Evolutionary conservation across 2,797 vertebrate genomes (phyloP).

Genomic region (Phylloscopus collybita): DNA sequence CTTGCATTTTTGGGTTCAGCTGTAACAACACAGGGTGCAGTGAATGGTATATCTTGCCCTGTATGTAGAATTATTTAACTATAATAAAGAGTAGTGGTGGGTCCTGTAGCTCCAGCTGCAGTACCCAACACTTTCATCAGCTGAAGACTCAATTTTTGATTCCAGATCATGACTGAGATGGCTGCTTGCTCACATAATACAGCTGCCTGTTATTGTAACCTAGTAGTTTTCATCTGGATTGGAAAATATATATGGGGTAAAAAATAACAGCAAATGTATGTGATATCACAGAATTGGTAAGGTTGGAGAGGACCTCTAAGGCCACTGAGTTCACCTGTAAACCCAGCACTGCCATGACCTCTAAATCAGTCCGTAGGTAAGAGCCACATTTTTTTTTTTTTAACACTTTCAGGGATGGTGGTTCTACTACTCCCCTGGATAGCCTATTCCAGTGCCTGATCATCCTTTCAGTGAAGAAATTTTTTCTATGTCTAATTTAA

Average conservation of each 20-base stretch:
- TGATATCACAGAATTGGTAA: neutral
- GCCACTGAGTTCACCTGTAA: neutral
- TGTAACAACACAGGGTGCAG: neutral
- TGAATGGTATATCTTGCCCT: neutral
- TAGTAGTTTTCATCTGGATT: neutral
- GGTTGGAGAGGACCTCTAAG: neutral
- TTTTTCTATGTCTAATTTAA: neutral
- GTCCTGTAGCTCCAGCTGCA: neutral
- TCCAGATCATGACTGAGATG: neutral
- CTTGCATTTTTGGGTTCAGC: neutral
- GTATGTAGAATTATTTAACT: neutral
- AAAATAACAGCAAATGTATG: neutral
- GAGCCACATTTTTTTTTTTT: neutral
- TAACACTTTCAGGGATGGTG: neutral
- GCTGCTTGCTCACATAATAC: neutral
- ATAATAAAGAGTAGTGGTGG: neutral
- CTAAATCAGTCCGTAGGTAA: neutral
- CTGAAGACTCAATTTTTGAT: neutral
- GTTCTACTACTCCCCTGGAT: neutral
- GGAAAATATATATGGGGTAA: neutral
- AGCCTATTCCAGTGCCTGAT: neutral
- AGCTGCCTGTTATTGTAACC: neutral
- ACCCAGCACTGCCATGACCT: neutral
- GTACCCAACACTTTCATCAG: neutral
- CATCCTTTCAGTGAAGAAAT: neutral